Conservation (phyloP, 2,113 vertebrate genomes). For the Platanista minor region DNA sequence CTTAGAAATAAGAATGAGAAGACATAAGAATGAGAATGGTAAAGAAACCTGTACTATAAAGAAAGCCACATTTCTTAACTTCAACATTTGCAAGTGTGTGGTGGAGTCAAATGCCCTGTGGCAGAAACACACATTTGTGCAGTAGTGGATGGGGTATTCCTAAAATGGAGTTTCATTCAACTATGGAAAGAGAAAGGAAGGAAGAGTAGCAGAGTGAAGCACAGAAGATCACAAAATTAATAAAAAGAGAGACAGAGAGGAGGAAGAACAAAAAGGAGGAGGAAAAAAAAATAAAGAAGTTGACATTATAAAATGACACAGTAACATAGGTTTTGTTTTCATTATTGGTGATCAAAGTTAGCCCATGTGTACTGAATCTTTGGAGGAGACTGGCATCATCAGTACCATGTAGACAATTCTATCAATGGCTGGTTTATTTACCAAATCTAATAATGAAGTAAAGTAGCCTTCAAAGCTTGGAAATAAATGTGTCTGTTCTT, state of each 20-base stretch:
- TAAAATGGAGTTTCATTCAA: not conserved
- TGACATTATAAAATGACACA: not conserved
- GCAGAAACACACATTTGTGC: too few species aligned
- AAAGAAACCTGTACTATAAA: not conserved
- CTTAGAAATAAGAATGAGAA: not conserved
- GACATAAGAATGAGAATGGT: not conserved
- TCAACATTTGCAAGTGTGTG: not conserved
- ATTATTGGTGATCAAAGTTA: not conserved
- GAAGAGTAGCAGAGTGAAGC: not conserved
- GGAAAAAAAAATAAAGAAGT: not conserved
- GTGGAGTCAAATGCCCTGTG: not conserved
- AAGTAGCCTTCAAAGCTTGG: conserved; percentile 68
- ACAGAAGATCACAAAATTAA: not conserved
- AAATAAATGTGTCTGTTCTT: conserved; percentile 67
- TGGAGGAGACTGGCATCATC: not conserved
- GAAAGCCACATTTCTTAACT: not conserved
- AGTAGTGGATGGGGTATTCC: not conserved
- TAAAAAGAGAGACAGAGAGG: not conserved
- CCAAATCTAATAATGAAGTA: conserved; percentile 69
- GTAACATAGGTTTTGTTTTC: not conserved
- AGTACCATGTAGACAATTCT: conserved; percentile 51
- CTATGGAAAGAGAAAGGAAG: not conserved
- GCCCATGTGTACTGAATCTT: not conserved
- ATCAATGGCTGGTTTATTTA: conserved; percentile 66
- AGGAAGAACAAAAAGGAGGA: not conserved